Percentiles rank a stretch among this genome's conserved stretches.
phyloP scores from a whole-genome alignment of 2,113 vertebrate genomes.

The Perca schrenkii region DNA sequence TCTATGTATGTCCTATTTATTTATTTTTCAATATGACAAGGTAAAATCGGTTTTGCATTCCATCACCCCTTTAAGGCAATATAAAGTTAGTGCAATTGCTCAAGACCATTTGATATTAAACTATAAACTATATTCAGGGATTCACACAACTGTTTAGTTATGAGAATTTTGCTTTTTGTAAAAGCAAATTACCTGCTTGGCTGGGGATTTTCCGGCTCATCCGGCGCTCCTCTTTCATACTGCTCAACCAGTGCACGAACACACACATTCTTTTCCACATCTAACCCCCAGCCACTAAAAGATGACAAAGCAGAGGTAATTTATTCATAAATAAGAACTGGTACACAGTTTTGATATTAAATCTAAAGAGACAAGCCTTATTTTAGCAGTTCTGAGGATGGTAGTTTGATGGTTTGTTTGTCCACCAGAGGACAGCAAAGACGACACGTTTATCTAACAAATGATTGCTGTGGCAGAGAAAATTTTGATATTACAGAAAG shows the following conservation, averaged over 20 bases:
- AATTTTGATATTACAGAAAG: background rate
- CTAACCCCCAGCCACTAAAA: conserved; percentile 80
- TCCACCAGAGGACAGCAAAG: conserved; percentile 67
- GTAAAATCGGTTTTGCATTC: too few species aligned
- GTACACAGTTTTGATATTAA: background rate
- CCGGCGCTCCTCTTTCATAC: conserved; percentile 86
- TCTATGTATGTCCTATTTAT: too few species aligned
- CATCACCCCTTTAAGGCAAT: too few species aligned
- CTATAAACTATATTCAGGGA: too few species aligned
- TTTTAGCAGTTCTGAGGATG: background rate
- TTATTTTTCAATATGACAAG: too few species aligned
- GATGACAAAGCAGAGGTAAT: background rate
- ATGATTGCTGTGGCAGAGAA: background rate
- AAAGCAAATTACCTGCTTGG: conserved; percentile 84
- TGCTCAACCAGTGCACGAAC: conserved; percentile 95
- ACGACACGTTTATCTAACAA: background rate
- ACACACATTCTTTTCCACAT: conserved; percentile 87
- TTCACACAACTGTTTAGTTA: too few species aligned
- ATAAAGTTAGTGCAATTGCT: background rate
- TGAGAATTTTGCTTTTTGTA: too few species aligned
- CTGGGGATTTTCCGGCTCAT: conserved; percentile 76
- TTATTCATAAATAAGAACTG: background rate
- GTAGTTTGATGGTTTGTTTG: background rate
- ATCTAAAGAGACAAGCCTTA: background rate
- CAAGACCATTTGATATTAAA: background rate